Evolutionary conservation across 2,888 invertebrate species (phyloP), one percentile per base, ranked within the genome.

Genomic region (Drosophila birchii): DNA sequence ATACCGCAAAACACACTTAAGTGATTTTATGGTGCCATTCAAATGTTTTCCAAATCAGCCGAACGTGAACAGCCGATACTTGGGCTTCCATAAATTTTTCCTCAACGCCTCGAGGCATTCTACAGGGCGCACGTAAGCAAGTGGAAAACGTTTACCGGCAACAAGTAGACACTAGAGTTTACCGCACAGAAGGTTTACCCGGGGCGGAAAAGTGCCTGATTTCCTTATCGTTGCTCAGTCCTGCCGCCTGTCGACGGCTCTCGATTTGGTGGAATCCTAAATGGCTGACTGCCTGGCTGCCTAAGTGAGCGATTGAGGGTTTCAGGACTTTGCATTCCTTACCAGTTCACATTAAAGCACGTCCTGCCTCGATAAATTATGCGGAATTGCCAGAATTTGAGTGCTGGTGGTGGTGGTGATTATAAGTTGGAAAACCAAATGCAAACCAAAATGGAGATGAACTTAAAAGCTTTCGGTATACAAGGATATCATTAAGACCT

Each of bases 1-100:
- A 16, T 39, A 58, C 60, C 20, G 63, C 73, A 71, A 69, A 72
- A 41, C 49, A 86, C 84, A 86, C 81, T 78, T 83, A 86, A 83
- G 76, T 83, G 79, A 83, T 86, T 84, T 80, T 79, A 86, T 79
- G 83, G 78, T 73, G 62, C 72, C 77, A 79, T 86, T 86, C 76
- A 81, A 84, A 84, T 84, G 84, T 73, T 75, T 84, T 79, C 72
- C 71, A 81, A 83, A 86, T 81, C 76, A 81, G 78, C 78, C 79
- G 38, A 80, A 59, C 79, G 73, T 60, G 51, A 75, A 75, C 63
- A 56, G 45, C 55, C 34, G 39, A 41, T 32, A 32, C 59, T 53
- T 43, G 32, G 64, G 64, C 16, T 36, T 57, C 60, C 62, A 73
- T 79, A 76, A 74, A 83, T 86, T 81, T 75, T n/a, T 59, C 55